Evolutionary conservation across 2,797 vertebrate species (phyloP), one percentile per base, ranked within the genome.

Genomic region (Muraenolepis orangiensis): DNA sequence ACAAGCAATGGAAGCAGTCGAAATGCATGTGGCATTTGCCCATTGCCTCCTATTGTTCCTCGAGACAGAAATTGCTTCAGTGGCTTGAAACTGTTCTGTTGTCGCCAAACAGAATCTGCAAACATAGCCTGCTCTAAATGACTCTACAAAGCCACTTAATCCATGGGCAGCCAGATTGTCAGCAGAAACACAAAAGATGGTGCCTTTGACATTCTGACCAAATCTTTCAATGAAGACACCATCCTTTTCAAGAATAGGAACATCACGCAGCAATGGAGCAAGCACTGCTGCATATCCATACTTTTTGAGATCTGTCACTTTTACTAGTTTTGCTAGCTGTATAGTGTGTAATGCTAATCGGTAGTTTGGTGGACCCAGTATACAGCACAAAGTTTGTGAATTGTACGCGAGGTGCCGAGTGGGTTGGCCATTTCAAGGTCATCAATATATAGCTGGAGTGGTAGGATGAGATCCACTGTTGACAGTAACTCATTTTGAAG

Each of bases 271-370:
- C 57, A 85, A 6, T 66, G 77, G 83, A 36, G 80, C 78, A 76
- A 84, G 78, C 70, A 87, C 74, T 81, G 70, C 76, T 70, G 69
- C 74, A 81, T 83, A 85, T 23, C 81, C 77, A 78, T 81, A 83
- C 11, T 66, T 80, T 0, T 77, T 72, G 23, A 86, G 46, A 73
- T 86, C 84, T 78, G 77, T 73, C 28, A 81, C 84, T 77, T 81
- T 83, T 12, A 13, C 57, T 5, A 85, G 61, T 6, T 80, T 1
- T 0, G 79, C 77, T 26, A 85, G 29, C 20, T 87, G 83, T 74
- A 85, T 81, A 67, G 66, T 30, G n/a, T 84, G 79, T 11, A 81
- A 6, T 74, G 42, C 72, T 81, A 78, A 77, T 70, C 64, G 0
- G 3, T 79, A 79, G 14, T 84, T 79, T 1, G 74, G 71, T 1